Evolutionary conservation across 2,113 vertebrate species (phyloP).

Genomic region (Pseudopipra pipra): DNA sequence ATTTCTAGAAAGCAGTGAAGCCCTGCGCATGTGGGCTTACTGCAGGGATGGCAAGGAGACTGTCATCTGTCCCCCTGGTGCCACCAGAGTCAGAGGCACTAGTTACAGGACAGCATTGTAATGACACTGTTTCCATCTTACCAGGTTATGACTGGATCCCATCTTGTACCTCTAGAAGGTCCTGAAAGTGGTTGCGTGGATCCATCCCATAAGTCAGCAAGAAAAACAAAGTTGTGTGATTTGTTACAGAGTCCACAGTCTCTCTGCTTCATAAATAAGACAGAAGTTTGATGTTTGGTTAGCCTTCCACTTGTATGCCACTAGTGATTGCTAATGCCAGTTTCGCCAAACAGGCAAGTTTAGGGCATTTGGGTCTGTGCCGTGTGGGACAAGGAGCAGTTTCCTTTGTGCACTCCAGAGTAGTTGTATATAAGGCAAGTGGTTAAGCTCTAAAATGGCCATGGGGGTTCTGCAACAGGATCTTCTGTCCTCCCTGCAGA

Average conservation of each 20-base stretch:
- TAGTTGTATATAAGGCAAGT: rapidly evolving
- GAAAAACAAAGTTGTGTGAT: not conserved
- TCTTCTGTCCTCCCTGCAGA: not conserved
- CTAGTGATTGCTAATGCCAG: not conserved
- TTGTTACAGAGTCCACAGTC: not conserved
- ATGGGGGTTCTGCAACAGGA: not conserved
- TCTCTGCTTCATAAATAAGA: not conserved
- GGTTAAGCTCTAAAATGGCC: not conserved
- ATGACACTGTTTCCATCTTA: not conserved
- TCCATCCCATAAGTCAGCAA: not conserved
- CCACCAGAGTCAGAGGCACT: not conserved
- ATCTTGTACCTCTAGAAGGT: not conserved
- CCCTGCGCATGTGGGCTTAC: not conserved
- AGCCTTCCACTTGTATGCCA: not conserved
- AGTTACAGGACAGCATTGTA: rapidly evolving
- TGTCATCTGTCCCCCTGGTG: rapidly evolving
- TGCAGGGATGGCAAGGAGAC: not conserved
- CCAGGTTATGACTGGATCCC: not conserved
- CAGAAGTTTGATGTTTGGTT: not conserved
- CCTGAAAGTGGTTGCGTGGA: not conserved
- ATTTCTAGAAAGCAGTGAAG: not conserved
- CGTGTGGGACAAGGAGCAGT: not conserved
- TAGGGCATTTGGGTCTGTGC: not conserved
- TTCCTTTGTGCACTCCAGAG: not conserved
- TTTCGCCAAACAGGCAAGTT: not conserved